Evolutionary conservation across 2,113 vertebrate genomes (phyloP).

Genomic region (Nothocercus nigrocapillus): DNA sequence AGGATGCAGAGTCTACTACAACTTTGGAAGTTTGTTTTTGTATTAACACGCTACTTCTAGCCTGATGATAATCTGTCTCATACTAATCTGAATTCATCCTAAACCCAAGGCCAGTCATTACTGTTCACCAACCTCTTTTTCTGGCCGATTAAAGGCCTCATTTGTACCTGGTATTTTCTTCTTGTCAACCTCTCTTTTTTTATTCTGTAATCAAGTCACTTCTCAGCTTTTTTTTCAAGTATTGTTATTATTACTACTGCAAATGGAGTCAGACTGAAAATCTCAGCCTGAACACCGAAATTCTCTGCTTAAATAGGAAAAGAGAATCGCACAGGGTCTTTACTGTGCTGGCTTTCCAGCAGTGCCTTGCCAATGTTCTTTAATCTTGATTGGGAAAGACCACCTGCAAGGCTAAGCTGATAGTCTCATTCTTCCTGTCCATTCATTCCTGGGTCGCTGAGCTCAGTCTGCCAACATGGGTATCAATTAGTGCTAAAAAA

Average conservation of each 20-base stretch:
- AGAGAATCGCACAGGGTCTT: constrained; percentile 43
- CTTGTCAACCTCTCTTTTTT: constrained; percentile 29
- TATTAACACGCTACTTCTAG: neutral
- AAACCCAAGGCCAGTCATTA: constrained; percentile 27
- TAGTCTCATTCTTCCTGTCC: constrained; percentile 73
- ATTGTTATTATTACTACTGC: constrained; percentile 36
- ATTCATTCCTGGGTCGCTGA: constrained; percentile 67
- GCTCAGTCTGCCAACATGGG: constrained; percentile 66
- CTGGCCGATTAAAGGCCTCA: constrained; percentile 32
- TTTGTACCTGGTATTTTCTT: constrained; percentile 51
- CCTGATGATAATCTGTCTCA: neutral
- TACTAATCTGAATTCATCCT: constrained; percentile 10
- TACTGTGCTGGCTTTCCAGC: constrained; percentile 45
- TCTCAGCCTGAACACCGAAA: constrained; percentile 49
- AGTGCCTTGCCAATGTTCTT: constrained; percentile 56
- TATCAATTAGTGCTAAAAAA: constrained; percentile 69
- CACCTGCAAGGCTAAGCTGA: constrained; percentile 68
- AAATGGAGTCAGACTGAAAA: constrained; percentile 37
- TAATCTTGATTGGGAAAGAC: constrained; percentile 68
- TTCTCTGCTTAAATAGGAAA: constrained; percentile 35
- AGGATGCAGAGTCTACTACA: neutral
- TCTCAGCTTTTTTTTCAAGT: constrained; percentile 25
- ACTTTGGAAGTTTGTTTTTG: neutral
- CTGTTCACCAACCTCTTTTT: constrained; percentile 11
- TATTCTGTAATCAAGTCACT: constrained; percentile 51